Percentiles rank a stretch among this genome's conserved stretches.
Conservation (phyloP, 2,113 vertebrate species). For the Microcebus jonahi region DNA sequence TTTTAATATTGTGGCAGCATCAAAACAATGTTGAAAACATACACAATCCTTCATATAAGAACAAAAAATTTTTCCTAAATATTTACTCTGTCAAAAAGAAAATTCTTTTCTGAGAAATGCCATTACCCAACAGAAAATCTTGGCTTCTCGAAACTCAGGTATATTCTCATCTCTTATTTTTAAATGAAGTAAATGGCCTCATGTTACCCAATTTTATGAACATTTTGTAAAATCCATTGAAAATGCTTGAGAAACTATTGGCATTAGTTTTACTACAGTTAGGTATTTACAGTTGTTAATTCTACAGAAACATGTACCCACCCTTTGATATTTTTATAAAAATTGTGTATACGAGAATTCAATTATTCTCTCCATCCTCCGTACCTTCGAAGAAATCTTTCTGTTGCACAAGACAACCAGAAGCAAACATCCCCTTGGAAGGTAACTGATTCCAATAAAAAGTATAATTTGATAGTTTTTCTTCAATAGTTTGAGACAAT, state of each 20-base stretch:
- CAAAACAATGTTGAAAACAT: slow-evolving; percentile 39
- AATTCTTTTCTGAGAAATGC: slow-evolving; percentile 49
- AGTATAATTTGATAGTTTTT: neutral
- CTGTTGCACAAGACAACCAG: neutral
- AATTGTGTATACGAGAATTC: neutral
- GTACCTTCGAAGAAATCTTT: neutral
- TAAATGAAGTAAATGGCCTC: slow-evolving; percentile 45
- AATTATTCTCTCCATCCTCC: neutral
- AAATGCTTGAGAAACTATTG: slow-evolving; percentile 1
- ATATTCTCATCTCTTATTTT: slow-evolving; percentile 30
- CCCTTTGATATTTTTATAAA: slow-evolving; percentile 16
- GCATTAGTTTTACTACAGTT: neutral
- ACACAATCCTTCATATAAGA: neutral
- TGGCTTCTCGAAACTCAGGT: slow-evolving; percentile 13
- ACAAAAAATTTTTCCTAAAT: neutral
- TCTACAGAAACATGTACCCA: neutral
- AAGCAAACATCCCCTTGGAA: slow-evolving; percentile 46
- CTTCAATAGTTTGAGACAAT: neutral
- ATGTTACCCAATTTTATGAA: neutral
- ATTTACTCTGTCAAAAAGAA: slow-evolving; percentile 14
- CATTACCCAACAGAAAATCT: slow-evolving; percentile 34
- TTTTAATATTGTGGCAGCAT: neutral
- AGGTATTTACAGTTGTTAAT: neutral
- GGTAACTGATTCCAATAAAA: neutral
- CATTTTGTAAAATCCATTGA: slow-evolving; percentile 21